Conservation (phyloP, 1,140 invertebrate genomes). For the Anastrepha ludens region DNA sequence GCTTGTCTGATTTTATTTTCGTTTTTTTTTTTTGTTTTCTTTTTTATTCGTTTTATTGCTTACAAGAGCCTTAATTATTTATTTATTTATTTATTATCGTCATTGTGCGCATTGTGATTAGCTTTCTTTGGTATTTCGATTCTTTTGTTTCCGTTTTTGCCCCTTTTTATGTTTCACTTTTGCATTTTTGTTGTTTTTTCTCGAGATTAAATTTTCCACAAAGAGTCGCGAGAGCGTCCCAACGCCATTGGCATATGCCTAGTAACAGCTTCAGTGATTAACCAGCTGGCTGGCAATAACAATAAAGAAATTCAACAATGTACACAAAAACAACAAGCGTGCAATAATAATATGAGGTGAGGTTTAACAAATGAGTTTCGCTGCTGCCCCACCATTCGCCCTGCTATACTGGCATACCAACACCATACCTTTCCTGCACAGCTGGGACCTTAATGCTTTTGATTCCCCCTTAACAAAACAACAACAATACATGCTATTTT, state of each 20-base stretch:
- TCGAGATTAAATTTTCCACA: background rate
- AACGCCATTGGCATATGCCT: background rate
- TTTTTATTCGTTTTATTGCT: background rate
- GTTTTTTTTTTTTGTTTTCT: background rate
- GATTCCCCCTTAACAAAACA: background rate
- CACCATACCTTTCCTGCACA: background rate
- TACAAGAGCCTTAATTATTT: slow-evolving; percentile 35
- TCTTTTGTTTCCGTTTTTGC: background rate
- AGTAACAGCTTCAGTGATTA: slow-evolving; percentile 6
- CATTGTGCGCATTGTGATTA: slow-evolving; percentile 38
- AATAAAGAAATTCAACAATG: slow-evolving; percentile 10
- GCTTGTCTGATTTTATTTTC: background rate
- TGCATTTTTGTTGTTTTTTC: slow-evolving; percentile 3
- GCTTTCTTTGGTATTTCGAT: slow-evolving; percentile 37
- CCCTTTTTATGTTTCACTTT: background rate
- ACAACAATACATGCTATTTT: background rate
- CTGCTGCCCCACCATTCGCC: background rate
- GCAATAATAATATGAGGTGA: background rate
- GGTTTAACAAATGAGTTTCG: background rate
- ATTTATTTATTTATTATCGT: slow-evolving; percentile 44
- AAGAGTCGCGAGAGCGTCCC: background rate
- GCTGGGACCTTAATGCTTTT: background rate
- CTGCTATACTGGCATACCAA: too few relatives aligned
- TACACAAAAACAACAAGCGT: background rate
- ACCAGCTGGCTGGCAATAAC: background rate